Conservation (phyloP, 2,797 vertebrate genomes). For the Paramormyrops hopkinsi region DNA sequence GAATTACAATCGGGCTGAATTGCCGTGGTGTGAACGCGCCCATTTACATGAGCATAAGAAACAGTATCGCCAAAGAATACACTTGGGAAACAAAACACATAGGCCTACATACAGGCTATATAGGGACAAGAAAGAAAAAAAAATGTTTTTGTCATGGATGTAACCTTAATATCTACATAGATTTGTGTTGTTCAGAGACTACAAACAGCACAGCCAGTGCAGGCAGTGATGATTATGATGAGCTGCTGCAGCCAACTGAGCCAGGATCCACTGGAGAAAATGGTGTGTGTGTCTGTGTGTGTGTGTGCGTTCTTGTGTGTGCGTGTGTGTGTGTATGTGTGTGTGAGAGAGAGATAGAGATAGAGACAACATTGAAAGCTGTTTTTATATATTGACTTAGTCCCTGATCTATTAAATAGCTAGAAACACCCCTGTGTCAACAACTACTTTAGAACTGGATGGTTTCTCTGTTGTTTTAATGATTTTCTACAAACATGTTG, state of each 20-base stretch:
- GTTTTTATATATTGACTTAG: too few species aligned
- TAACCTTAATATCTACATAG: neutral
- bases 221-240: neutral
- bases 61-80: neutral
- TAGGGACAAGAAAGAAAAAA: neutral
- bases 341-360: too few species aligned
- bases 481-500: neutral
- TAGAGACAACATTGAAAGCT: too few species aligned
- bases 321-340: too few species aligned
- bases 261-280: neutral
- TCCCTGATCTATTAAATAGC: too few species aligned
- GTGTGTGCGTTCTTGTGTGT: too few species aligned
- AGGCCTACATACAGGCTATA: neutral
- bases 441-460: neutral
- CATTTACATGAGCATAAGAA: neutral
- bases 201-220: neutral
- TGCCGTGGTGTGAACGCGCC: neutral
- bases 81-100: neutral
- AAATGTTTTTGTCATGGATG: neutral
- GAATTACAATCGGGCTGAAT: neutral
- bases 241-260: neutral
- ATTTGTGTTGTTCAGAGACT: neutral
- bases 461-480: neutral
- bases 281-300: neutral
- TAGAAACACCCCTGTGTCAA: neutral